A percentile compares a stretch with the other conserved stretches of the same genome.
phyloP scores from a whole-genome alignment of 1,140 invertebrate genomes.

The Diploscapter pachys region DNA sequence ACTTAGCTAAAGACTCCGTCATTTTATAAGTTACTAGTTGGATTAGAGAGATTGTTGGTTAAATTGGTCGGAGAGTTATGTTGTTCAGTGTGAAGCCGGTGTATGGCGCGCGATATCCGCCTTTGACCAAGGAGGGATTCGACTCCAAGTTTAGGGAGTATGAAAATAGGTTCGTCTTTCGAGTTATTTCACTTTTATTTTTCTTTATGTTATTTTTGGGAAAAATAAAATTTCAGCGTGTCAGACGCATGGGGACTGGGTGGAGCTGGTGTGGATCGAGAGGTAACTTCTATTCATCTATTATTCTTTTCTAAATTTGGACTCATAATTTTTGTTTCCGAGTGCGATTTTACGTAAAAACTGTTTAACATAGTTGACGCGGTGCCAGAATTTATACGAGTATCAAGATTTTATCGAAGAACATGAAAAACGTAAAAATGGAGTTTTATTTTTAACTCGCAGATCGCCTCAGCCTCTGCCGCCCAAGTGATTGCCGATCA shows the following conservation, averaged over 20 bases:
- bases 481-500: slow-evolving; percentile 24
- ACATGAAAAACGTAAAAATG: not conserved
- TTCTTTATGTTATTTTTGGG: not conserved
- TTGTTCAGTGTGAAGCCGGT: slow-evolving; percentile 24
- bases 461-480: slow-evolving; percentile 13
- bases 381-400: too few relatives aligned
- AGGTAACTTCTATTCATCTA: too few relatives aligned
- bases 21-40: not conserved
- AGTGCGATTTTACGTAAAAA: too few relatives aligned
- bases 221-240: slow-evolving; percentile 22
- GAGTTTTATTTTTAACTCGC: slow-evolving; percentile 9
- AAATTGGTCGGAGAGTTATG: not conserved
- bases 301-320: too few relatives aligned
- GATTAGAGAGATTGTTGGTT: not conserved
- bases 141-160: slow-evolving; percentile 33
- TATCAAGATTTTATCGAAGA: too few relatives aligned
- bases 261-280: too few relatives aligned
- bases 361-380: too few relatives aligned
- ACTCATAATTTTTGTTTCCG: too few relatives aligned
- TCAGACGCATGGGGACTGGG: slow-evolving; percentile 28
- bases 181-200: not conserved
- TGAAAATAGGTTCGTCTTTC: slow-evolving; percentile 27
- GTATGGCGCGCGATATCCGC: slow-evolving; percentile 34
- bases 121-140: slow-evolving; percentile 16
- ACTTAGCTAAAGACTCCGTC: not conserved